These are phyloP conservation scores for Coluber constrictor DNA, from an alignment of 2,797 vertebrate genomes.

Conservation along the genomic window DNA sequence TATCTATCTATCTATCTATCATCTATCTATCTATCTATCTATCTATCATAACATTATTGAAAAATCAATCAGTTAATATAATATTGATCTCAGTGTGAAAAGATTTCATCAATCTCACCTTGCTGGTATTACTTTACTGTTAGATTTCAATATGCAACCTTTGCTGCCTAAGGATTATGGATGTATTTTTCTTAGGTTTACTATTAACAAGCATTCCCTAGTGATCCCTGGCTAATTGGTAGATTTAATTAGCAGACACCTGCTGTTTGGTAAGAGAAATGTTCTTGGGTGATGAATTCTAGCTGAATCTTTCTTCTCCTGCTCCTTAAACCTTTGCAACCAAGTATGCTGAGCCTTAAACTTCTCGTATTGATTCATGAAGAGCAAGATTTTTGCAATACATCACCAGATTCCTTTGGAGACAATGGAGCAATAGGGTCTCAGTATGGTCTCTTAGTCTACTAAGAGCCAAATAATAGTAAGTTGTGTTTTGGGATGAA, in stretches of 20 bases:
- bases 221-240: constrained; percentile 4
- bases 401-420: not conserved
- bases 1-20: too few species aligned
- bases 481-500: not conserved
- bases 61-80: not conserved
- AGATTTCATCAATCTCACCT: not conserved
- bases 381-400: not conserved
- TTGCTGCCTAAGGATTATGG: not conserved
- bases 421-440: not conserved
- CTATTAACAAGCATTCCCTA: constrained; percentile 1
- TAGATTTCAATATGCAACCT: not conserved
- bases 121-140: not conserved
- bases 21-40: too few species aligned
- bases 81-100: not conserved
- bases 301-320: not conserved
- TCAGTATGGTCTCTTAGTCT: not conserved
- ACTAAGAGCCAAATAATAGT: not conserved
- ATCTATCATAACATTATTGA: not conserved
- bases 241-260: constrained; percentile 8
- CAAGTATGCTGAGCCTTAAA: not conserved
- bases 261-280: not conserved
- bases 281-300: not conserved
- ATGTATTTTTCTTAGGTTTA: not conserved
- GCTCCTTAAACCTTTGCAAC: not conserved
- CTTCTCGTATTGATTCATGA: too few species aligned